Evolutionary conservation across 2,888 invertebrate genomes (phyloP), one percentile per base, ranked within the genome.

Genomic region (Harpalus rubripes): DNA sequence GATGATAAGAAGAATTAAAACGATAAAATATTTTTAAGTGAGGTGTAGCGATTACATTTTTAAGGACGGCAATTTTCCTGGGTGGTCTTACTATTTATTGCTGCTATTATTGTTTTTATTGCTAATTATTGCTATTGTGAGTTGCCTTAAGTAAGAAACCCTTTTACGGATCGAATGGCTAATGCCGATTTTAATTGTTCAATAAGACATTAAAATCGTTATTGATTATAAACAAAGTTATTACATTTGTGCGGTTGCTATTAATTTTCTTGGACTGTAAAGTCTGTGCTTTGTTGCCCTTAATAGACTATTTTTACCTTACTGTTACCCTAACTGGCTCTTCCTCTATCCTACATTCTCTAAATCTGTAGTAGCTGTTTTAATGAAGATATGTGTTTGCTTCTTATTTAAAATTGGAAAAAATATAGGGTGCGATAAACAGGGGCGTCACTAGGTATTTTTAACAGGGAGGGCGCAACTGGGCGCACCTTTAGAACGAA

Each of bases 1-100:
- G 39, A 68, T 39, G 68, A 68, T 68, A 68, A 68, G n/a, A 63
- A 63, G 68, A 68, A 68, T 68, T 32, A 39, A 39, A 39, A 15
- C 32, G 15, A 68, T 68, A 32, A 68, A 68, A 68, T 68, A 68
- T 68, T 68, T 26, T 68, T 68, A 65, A 63, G 26, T 22, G 22
- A 68, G 68, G 68, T 68, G 68, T 39, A 15, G 39, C 15, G 39
- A 68, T 68, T 68, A 39, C 5, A 22, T 63, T 39, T 6, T 68
- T 68, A 68, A 68, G 68, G 68, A 68, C 68, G 7, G 39, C 15
- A 32, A 68, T 68, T 68, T 68, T n/a, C 5, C 39, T 68, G 68
- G 68, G 68, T 68, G 68, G 68, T 68, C 68, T 68, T 10, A 39
- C 7, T 1, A 63, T 22, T 63, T 63, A 63, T 63, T 22, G 10